phyloP scores from a whole-genome alignment of 2,888 invertebrate species.

The Plebejus anna region DNA sequence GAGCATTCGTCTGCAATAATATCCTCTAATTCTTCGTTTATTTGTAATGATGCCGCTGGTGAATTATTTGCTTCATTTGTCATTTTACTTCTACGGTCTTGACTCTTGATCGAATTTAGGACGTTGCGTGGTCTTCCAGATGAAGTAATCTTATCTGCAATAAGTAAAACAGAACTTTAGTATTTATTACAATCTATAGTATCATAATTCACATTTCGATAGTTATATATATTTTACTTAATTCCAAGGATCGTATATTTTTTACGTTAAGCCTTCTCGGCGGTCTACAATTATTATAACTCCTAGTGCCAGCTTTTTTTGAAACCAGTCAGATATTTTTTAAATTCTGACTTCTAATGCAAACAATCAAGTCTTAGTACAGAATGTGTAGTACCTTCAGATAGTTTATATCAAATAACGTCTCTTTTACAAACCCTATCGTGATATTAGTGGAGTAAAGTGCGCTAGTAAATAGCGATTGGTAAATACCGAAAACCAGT shows the following conservation, averaged over 20 bases:
- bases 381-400: not conserved
- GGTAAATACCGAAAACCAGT: constrained; percentile 31
- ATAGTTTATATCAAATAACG: constrained; percentile 3
- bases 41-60: constrained; percentile 34
- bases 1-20: constrained; percentile 39
- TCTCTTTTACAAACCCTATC: not conserved
- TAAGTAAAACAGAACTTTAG: not conserved
- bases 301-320: too few relatives aligned
- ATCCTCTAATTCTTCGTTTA: constrained; percentile 42
- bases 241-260: not conserved
- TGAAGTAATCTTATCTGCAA: not conserved
- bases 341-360: too few relatives aligned
- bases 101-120: not conserved
- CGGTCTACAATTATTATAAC: too few relatives aligned
- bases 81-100: constrained; percentile 25
- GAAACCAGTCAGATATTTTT: too few relatives aligned
- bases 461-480: constrained; percentile 25
- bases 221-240: too few relatives aligned
- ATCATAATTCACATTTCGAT: not conserved
- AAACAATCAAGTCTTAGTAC: too few relatives aligned
- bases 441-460: not conserved
- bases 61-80: constrained; percentile 33
- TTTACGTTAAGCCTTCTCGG: not conserved
- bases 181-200: not conserved
- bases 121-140: not conserved